A percentile compares a stretch with the other conserved stretches of the same genome.
These are phyloP conservation scores for Amphiprion clarkii DNA, from an alignment of 2,797 vertebrate genomes.

Conservation along the genomic window DNA sequence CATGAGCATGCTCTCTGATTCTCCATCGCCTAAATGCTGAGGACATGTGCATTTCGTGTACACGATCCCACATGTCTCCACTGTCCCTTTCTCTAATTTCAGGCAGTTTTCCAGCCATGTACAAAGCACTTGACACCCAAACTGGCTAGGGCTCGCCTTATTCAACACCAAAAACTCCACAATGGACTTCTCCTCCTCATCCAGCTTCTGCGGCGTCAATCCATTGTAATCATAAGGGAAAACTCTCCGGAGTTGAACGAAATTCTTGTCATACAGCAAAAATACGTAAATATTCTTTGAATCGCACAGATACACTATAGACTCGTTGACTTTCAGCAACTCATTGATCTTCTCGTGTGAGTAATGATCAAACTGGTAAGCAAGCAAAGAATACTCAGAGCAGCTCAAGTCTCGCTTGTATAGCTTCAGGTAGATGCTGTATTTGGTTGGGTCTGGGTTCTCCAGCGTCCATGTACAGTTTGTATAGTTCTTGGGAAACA, in stretches of 20 bases:
- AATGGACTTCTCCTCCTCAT: conserved; percentile 95
- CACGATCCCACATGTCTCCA: conserved; percentile 97
- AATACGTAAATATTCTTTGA: conserved; percentile 98
- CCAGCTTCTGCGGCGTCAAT: conserved; percentile 92
- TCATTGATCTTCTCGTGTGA: conserved; percentile 99
- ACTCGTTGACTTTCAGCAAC: conserved; percentile 96
- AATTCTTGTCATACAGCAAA: conserved; percentile 99
- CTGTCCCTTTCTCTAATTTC: conserved; percentile 96
- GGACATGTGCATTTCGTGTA: conserved; percentile 99
- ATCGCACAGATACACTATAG: conserved; percentile 97
- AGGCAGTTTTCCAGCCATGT: conserved; percentile 99
- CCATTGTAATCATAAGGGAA: conserved; percentile 94
- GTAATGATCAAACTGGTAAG: conserved; percentile 99
- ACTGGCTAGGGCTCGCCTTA: conserved; percentile 99
- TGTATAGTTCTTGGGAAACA: conserved; percentile 99
- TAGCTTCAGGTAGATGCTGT: conserved; percentile 99
- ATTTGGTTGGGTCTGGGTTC: conserved; percentile 99
- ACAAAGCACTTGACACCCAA: conserved; percentile 98
- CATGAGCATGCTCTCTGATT: conserved; percentile 94
- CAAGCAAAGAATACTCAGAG: conserved; percentile 97
- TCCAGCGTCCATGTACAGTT: conserved; percentile 99
- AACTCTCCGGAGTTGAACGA: conserved; percentile 96
- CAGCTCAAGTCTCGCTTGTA: conserved; percentile 99
- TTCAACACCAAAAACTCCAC: conserved; percentile 99
- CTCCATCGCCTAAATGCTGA: conserved; percentile 97